Base-by-base conservation (phyloP, 92 coral and sea anemone genomes). In the Nematostella vectensis region DNA sequence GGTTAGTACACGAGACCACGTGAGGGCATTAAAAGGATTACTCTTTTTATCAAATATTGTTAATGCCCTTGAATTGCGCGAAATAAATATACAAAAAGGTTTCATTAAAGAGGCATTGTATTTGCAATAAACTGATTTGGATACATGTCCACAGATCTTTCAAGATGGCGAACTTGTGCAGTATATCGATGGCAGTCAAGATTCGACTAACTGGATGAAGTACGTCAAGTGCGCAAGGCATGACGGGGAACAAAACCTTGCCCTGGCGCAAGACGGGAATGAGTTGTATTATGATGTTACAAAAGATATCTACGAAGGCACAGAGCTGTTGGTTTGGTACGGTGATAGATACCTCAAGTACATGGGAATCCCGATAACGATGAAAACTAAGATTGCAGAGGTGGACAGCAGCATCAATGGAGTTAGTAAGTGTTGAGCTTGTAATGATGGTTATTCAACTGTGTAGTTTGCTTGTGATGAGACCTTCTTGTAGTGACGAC, bases 331-430 rank as follows among this genome's bases (percentile, higher is more conserved):
- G 69, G 81, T 91, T 11, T 91, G 98, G 98, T 91, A 91, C 50
- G 99, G 99, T 3, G 96, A 93, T 25, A 48, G 71, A 8, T 93
- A 93, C 31, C 88, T 86, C 29, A 93, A 86, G 70, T 93, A 93
- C 45, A 93, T 93, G 99, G 99, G 99, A 0, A 75, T 93, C 15
- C 99, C 99, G 1, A 87, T 93, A 19, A 93, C 96, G 19, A 93
- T 93, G 96, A 86, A 93, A 59, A 88, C 86, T 2, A 93, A 88
- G 70, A 60, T 87, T 44, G 45, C 82, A 9, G 59, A 64, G 36
- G 36, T 79, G 2, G 80, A 78, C 19, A 48, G 16, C 25, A 64
- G 47, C 0, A 21, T 23, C 45, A 65, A 54, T 27, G 64, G 54
- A 17, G 19, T 47, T n/a, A 78, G 84, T 78, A 71, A 2, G 80